Base-by-base conservation (phyloP, 2,797 vertebrate species). In the Sebastes trivittatus region DNA sequence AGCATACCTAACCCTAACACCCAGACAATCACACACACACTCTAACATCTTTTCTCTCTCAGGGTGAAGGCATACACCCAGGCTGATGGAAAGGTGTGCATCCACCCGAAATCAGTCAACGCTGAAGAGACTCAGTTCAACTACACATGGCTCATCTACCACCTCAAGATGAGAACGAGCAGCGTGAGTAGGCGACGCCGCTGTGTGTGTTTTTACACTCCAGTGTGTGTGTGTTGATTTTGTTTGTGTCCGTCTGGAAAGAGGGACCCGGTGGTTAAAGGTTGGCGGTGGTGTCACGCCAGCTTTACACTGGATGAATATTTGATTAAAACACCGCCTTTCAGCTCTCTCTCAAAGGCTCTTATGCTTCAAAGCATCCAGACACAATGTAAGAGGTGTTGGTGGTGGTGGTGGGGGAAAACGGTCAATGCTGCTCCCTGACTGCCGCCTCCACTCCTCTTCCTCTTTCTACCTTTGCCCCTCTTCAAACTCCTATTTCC, bases 21-120 rank as follows among this genome's bases (percentile, higher is more conserved):
- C 5, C 4, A 27, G n/a, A 29, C 38, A 56, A 25, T 16, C 18
- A 25, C 27, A 5, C 18, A 1, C 22, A 13, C 22, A 16, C 27
- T 30, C 18, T 38, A 6, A 46, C 61, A 1, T 29, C 2, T 67
- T 23, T 0, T 84, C 52, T 7, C 38, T 34, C 83, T 73, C 92
- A 98, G 97, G 93, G 96, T 95, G 3, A 99, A 98, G 85, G 97
- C 98, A 67, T 98, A 96, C 92, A 99, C 98, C n/a, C 97, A 99
- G 91, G 90, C 96, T 0, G 98, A 99, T 36, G 98, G 98, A 11
- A 96, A 97, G 60, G 98, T 99, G 72, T 95, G 95, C 30, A 97
- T 99, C 92, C 98, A 99, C 86, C 98, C 98, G 0, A 99, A 99
- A 76, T 99, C 98, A 0, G 98, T 99, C 72, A 99, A 99, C 0